These are phyloP conservation scores for Parauchenoglanis ngamensis DNA, from an alignment of 2,797 vertebrate genomes.

Conservation along the genomic window DNA sequence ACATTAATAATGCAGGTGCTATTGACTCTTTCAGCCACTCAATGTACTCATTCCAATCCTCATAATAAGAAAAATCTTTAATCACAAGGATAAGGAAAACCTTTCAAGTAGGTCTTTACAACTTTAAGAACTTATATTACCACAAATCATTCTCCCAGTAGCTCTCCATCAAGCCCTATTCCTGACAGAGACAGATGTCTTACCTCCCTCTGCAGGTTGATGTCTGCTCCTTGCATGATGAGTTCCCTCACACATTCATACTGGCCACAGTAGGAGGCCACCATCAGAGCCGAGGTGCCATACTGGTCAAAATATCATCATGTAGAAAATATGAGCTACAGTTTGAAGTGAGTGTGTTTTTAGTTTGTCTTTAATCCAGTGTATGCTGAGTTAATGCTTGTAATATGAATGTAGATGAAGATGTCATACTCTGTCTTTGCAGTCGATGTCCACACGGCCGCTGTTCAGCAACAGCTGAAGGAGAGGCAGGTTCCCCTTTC, in stretches of 20 bases:
- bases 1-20: constrained; percentile 22
- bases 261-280: constrained; percentile 89
- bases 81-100: neutral
- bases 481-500: constrained; percentile 91
- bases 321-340: neutral
- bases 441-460: constrained; percentile 93
- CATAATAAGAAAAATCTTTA: neutral
- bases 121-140: neutral
- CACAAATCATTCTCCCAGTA: neutral
- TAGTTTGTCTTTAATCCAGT: neutral
- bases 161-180: neutral
- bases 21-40: neutral
- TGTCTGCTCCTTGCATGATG: constrained; percentile 93
- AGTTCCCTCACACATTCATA: constrained; percentile 87
- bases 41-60: neutral
- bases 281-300: constrained; percentile 94
- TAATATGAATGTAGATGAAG: constrained; percentile 33
- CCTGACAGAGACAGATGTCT: neutral
- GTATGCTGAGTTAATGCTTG: neutral
- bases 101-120: neutral
- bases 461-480: constrained; percentile 95
- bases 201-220: constrained; percentile 98
- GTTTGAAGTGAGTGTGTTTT: neutral
- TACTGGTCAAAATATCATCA: constrained; percentile 69
- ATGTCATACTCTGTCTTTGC: constrained; percentile 91